These are phyloP conservation scores for Neuroterus valhalla DNA, from an alignment of 1,140 invertebrate species.

Conservation along the genomic window DNA sequence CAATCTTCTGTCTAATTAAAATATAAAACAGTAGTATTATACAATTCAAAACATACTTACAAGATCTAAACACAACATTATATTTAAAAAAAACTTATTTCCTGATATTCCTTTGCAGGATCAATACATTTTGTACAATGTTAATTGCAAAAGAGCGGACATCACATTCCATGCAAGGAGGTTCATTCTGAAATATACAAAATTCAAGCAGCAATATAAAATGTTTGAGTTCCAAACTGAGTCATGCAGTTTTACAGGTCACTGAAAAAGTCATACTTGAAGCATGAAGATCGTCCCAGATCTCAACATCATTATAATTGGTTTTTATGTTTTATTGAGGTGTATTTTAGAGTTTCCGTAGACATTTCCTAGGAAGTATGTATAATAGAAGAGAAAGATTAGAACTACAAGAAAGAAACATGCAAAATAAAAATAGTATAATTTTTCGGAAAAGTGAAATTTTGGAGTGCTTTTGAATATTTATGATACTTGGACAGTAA, in stretches of 20 bases:
- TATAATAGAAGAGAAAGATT: background rate
- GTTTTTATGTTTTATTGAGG: slow-evolving; percentile 32
- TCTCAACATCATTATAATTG: slow-evolving; percentile 50
- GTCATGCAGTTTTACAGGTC: slow-evolving; percentile 40
- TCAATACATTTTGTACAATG: background rate
- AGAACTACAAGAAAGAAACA: slow-evolving; percentile 20
- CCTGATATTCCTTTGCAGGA: background rate
- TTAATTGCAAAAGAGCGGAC: background rate
- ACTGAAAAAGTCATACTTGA: slow-evolving; percentile 54
- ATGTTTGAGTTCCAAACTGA: background rate
- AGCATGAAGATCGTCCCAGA: slow-evolving; percentile 70
- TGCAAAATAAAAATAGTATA: slow-evolving; percentile 30
- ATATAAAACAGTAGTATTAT: too few relatives aligned
- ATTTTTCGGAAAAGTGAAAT: background rate
- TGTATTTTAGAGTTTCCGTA: background rate
- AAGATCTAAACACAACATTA: too few relatives aligned
- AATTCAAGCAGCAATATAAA: background rate
- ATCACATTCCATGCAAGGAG: background rate
- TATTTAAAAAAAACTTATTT: too few relatives aligned
- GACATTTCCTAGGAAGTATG: slow-evolving; percentile 36
- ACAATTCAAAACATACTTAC: too few relatives aligned
- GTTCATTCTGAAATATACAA: background rate
- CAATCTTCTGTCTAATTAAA: too few relatives aligned
- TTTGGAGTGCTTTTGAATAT: slow-evolving; percentile 12
- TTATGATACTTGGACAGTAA: background rate